Base-by-base conservation (phyloP, 2,797 vertebrate genomes). In the Pogoniulus pusillus region DNA sequence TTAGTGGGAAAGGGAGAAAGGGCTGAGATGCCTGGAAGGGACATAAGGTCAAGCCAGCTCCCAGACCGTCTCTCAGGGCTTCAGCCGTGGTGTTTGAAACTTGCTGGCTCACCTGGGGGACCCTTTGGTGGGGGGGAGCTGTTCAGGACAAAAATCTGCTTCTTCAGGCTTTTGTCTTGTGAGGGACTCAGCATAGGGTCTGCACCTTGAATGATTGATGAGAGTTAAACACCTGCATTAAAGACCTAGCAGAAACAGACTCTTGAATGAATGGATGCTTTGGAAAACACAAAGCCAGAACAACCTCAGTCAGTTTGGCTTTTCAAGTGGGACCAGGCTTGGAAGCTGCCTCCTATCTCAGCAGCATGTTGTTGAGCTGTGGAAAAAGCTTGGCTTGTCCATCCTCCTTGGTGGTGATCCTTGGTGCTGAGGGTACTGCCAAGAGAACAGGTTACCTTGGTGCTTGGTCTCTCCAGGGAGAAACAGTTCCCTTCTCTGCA, bases 141-240 rank as follows among this genome's bases (percentile, higher is more conserved):
- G 2, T 17, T 22, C 26, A 63, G 49, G 39, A 41, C 82, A 66
- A 76, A 41, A 32, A n/a, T n/a, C 69, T 4, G 1, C 26, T 76
- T 35, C 47, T 43, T 45, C 59, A 71, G 41, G 34, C 6, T 49
- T 15, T 59, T 16, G 10, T 19, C 39, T 43, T 32, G 32, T 27
- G 62, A 70, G 37, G 37, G 29, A 34, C 30, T 35, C 24, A 11
- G 53, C 35, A 29, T 16, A 22, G 17, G 17, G 19, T 83, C 70
- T 2, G 0, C 34, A 54, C 43, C 24, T 30, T 2, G 10, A 63
- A 29, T 79, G 87, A 90, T 14, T 49, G 76, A 75, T 41, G 41
- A 7, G 59, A 39, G 57, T 32, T 75, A 81, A 93, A 94, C 81
- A 89, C 92, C 89, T 87, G 85, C 65, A 17, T 60, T 82, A 75